Base-by-base conservation (phyloP, 2,888 invertebrate genomes). In the Hypena proboscidalis region DNA sequence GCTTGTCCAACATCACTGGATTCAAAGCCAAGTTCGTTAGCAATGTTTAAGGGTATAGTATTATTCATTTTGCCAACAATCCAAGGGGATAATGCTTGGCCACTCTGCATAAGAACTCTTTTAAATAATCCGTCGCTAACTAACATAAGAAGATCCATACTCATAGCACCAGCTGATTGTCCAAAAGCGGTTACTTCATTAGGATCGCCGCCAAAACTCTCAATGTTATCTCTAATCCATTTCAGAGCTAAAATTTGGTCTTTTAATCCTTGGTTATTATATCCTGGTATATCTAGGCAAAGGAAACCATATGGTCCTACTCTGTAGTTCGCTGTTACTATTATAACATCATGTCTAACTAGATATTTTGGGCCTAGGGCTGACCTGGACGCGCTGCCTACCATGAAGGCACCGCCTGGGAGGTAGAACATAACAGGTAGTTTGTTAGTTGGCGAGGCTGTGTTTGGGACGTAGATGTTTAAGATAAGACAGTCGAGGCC, bases 41-140 rank as follows among this genome's bases (percentile, higher is more conserved):
- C 20, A 2, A 32, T 20, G 3, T 3, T 20, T 7, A 32, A 2
- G 2, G 22, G 21, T 2, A 17, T 10, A 7, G 7, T 6, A 22
- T 31, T 22, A 14, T 17, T 30, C 1, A 6, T 10, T 23, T 22
- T 11, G 10, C n/a, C n/a, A 1, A 38, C 3, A 15, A 23, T 5
- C 30, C 41, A 6, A 0, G 60, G 9, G 1, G n/a, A 9, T 0
- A 31, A 9, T 2, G 25, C 49, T 0, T 13, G 13, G 0, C 60
- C 58, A 9, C 60, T 55, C 23, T 58, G 60, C 3, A 58, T 5
- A 4, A 58, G 59, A 1, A 25, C 42, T 35, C 40, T 59, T 5
- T 49, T 38, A 19, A 38, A 45, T 6, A 49, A 9, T 0, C 23
- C 17, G 0, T 59, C 34, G 3, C 9, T 15, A 9, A 17, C 44